Base-by-base conservation (phyloP, 2,797 vertebrate species). In the Rhodeus uyekii region DNA sequence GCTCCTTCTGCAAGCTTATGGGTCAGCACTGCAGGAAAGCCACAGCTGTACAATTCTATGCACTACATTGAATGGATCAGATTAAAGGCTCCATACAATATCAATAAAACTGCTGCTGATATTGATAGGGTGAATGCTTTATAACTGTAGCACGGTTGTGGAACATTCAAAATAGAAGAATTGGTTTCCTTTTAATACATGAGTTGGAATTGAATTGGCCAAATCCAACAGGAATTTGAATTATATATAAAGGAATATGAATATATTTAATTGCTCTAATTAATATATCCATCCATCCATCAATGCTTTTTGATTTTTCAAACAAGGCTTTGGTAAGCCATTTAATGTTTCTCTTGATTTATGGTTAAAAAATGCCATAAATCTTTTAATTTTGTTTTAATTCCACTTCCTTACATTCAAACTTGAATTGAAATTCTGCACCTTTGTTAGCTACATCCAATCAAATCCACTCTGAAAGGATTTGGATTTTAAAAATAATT, bases 1-100 rank as follows among this genome's bases (percentile, higher is more conserved):
- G 50, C 79, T 89, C 69, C 83, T 83, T 10, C 80, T 76, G 38
- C 75, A 34, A 72, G 74, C 14, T 12, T 42, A 60, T 16, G 19
- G 38, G 27, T 71, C 19, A 46, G 63, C 65, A 27, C 38, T 63
- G 14, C 55, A 27, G 27, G 55, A 73, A 48, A 48, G 22, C 42
- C 34, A 22, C 60, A 22, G 18, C 3, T 42, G 8, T 29, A 50
- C 39, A 22, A 46, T 48, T 74, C 2, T 58, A 27, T 38, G 22
- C 77, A 69, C 18, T 44, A 44, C 16, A 68, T 79, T 24, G 19
- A 53, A 64, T 27, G 32, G 68, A 55, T 69, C 19, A 44, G 8
- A 46, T 44, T 14, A 61, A 80, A 72, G 29, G 39, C 24, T 60
- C 14, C 13, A 36, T 61, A 6, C 29, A 72, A 18, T 46, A 61